phyloP scores from a whole-genome alignment of 2,888 invertebrate genomes.

The Amitus sp. region DNA sequence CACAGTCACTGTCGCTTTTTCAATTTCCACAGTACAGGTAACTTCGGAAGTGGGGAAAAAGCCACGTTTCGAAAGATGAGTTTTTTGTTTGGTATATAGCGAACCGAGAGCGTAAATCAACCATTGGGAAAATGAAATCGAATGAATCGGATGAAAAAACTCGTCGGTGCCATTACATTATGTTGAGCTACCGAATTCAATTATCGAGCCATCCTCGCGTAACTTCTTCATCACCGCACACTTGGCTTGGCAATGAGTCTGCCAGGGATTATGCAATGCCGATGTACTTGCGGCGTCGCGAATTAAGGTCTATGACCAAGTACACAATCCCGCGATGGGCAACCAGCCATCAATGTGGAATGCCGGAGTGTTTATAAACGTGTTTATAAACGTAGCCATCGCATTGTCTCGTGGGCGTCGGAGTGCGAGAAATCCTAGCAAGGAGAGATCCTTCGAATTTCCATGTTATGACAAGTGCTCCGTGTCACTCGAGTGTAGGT shows the following conservation, averaged over 20 bases:
- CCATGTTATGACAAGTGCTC: constrained; percentile 21
- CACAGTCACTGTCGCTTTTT: constrained; percentile 2
- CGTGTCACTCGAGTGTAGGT: constrained; percentile 13
- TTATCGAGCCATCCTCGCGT: constrained; percentile 9
- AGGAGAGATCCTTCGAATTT: constrained; percentile 26
- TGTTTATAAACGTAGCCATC: constrained; percentile 10
- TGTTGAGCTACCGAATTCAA: not conserved
- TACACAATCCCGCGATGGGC: constrained; percentile 51
- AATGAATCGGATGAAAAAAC: no score
- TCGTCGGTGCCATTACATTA: no score
- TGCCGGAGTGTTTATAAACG: constrained; percentile 21
- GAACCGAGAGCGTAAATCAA: no score
- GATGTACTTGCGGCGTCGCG: constrained; percentile 37
- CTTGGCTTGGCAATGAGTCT: constrained; percentile 34
- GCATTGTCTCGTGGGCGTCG: constrained; percentile 30
- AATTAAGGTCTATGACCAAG: constrained; percentile 56
- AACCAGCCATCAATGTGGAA: constrained; percentile 29
- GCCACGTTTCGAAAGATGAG: no score
- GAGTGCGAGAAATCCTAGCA: constrained; percentile 24
- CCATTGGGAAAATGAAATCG: no score
- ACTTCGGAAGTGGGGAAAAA: no score
- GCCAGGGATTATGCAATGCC: constrained; percentile 37
- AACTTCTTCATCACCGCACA: constrained; percentile 30
- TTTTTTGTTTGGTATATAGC: no score
- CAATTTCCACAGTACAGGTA: no score